Evolutionary conservation across 2,797 vertebrate species (phyloP).

Genomic region (Rhinogobio ventralis): DNA sequence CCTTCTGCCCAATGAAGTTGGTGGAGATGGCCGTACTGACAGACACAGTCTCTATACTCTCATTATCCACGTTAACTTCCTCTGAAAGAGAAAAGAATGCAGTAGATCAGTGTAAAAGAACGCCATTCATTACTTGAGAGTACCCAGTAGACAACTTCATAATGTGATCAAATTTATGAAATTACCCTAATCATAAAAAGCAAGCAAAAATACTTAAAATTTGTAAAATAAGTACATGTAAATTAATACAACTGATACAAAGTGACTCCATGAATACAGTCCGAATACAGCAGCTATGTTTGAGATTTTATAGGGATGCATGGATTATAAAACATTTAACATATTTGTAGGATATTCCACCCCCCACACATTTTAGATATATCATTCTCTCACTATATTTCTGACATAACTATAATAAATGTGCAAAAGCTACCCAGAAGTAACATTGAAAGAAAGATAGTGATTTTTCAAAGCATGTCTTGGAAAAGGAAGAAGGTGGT

Average conservation of each 20-base stretch:
- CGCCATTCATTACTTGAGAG: background rate
- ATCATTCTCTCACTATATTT: conserved; percentile 12
- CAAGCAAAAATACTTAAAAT: background rate
- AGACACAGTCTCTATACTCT: conserved; percentile 86
- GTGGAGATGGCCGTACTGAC: conserved; percentile 84
- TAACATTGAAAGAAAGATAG: conserved; percentile 12
- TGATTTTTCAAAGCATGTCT: conserved; percentile 38
- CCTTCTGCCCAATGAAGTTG: conserved; percentile 83
- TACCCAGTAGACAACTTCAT: background rate
- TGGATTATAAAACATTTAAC: conserved; percentile 1
- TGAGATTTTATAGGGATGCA: background rate
- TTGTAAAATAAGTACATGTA: background rate
- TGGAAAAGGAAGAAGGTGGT: conserved; percentile 12
- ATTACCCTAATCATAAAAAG: background rate
- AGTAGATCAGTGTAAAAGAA: background rate
- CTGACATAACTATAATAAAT: conserved; percentile 30
- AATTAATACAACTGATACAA: background rate
- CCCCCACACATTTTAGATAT: background rate
- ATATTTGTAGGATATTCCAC: conserved; percentile 27
- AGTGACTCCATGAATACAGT: background rate
- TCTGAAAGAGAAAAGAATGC: conserved; percentile 71
- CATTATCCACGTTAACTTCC: conserved; percentile 85
- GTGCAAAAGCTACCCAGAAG: conserved; percentile 20
- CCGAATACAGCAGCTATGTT: conserved; percentile 2
- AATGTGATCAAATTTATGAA: background rate